phyloP scores from a whole-genome alignment of 2,888 invertebrate genomes.

The Rotaria magnacalcarata region DNA sequence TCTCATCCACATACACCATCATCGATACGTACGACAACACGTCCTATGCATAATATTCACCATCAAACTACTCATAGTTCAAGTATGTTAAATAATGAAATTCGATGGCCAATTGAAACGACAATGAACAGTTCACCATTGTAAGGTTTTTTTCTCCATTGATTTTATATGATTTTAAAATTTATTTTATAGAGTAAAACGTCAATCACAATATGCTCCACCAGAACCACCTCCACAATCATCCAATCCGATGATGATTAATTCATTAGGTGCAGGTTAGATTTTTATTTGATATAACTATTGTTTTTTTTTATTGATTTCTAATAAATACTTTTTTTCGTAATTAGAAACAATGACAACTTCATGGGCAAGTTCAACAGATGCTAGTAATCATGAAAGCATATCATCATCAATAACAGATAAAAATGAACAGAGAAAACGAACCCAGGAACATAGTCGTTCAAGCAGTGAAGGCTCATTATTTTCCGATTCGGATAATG shows the following conservation, averaged over 20 bases:
- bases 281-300: background rate
- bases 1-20: conserved; percentile 35
- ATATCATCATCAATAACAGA: background rate
- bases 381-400: conserved; percentile 27
- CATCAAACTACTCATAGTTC: background rate
- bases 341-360: conserved; percentile 32
- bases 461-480: conserved; percentile 32
- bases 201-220: conserved; percentile 12
- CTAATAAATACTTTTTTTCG: background rate
- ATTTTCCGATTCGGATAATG: background rate
- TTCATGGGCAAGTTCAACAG: conserved; percentile 34
- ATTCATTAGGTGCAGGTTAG: conserved; percentile 20
- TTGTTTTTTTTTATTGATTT: background rate
- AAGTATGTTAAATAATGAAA: background rate
- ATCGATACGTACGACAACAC: conserved; percentile 30
- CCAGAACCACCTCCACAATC: background rate
- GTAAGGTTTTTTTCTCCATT: background rate
- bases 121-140: conserved; percentile 16
- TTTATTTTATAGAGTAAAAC: background rate
- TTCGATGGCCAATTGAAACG: background rate
- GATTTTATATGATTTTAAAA: background rate
- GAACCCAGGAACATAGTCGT: background rate
- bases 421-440: background rate
- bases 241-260: background rate
- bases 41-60: background rate